Base-by-base conservation (phyloP, 2,888 invertebrate species). In the Steinernema hermaphroditum region DNA sequence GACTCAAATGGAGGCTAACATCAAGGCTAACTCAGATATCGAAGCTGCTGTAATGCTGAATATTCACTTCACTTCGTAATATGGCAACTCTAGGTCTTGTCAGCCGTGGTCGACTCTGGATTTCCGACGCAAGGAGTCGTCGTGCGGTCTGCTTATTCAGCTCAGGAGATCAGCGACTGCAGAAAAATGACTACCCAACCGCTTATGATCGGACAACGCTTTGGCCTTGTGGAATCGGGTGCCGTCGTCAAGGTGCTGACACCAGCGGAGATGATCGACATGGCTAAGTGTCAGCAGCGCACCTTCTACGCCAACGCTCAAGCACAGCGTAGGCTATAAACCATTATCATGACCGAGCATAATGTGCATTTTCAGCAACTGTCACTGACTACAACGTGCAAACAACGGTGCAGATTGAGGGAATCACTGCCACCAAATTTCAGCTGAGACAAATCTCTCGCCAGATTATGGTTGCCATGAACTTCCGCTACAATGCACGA, bases 111-210 rank as follows among this genome's bases (percentile, higher is more conserved):
- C 27, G 69, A 49, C 9, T 41, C 69, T 12, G 50, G 54, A 1
- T 6, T 72, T 22, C 41, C 68, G 4, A 69, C 72, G n/a, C 46
- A 46, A 29, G 49, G 34, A 8, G 46, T 69, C 29, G 49, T 34
- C 1, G 32, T 72, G 12, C 68, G 69, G 4, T 34, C 49, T 14
- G n/a, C 46, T 6, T 72, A 72, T 57, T 16, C 46, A 12, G 62
- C 72, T 0, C 72, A 44, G 8, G 43, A 62, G n/a, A 69, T 72
- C 27, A 72, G 29, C 68, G 72, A 72, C 46, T 72, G 72, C 57
- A 57, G n/a, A 27, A 72, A 72, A 43, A 32, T 14, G 6, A 9
- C n/a, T 8, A n/a, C 54, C 37, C n/a, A n/a, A 6, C 14, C 50
- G 12, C 69, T 69, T n/a, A n/a, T 49, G 27, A 32, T 44, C 8